Conservation (phyloP, 1,140 invertebrate species). For the Drosophila lacertosa region DNA sequence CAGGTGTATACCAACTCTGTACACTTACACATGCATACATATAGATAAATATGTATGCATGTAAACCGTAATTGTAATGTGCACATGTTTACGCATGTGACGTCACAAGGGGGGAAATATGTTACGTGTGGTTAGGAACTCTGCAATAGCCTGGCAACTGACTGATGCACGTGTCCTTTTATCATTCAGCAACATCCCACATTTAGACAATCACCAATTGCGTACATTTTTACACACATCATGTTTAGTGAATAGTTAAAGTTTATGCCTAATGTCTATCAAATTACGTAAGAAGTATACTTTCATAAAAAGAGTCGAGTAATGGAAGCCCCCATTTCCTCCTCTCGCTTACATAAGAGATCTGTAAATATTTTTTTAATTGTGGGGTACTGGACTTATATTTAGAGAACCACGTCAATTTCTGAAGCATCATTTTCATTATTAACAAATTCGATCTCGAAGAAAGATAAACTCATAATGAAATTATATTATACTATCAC, state of each 20-base stretch:
- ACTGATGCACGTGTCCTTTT: conserved; percentile 29
- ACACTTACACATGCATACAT: neutral
- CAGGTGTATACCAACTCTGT: neutral
- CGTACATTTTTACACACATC: neutral
- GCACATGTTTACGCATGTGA: conserved; percentile 71
- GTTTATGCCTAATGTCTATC: too few relatives aligned
- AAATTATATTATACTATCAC: neutral
- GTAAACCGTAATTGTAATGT: conserved; percentile 42
- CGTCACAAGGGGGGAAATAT: conserved; percentile 43
- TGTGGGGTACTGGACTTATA: too few relatives aligned
- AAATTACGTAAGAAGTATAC: too few relatives aligned
- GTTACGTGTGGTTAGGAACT: conserved; percentile 30
- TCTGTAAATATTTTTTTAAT: too few relatives aligned
- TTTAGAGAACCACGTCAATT: too few relatives aligned
- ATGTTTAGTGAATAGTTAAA: too few relatives aligned
- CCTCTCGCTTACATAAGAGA: too few relatives aligned
- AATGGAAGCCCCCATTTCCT: too few relatives aligned
- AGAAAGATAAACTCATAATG: neutral
- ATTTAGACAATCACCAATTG: neutral
- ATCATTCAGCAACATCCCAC: neutral
- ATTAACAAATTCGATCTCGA: neutral
- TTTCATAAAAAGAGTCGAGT: too few relatives aligned
- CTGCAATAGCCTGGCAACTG: conserved; percentile 1
- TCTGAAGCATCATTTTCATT: too few relatives aligned
- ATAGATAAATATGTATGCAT: neutral